Percentiles rank a stretch among this genome's conserved stretches.
Conservation (phyloP, 2,113 vertebrate genomes). For the Eidolon helvum region DNA sequence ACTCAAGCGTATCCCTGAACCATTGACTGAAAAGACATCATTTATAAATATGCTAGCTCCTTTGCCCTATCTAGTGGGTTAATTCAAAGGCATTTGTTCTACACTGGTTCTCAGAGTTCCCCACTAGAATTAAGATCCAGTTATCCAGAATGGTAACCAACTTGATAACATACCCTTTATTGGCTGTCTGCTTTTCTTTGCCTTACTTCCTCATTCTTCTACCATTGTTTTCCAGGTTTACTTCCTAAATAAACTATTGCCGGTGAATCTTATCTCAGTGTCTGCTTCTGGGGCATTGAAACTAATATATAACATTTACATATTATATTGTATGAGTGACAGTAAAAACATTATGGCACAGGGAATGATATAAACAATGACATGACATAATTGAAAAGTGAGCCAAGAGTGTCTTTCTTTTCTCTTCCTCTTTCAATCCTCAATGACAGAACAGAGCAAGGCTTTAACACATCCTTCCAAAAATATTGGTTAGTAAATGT, state of each 20-base stretch:
- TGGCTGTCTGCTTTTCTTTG: background rate
- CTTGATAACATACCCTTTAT: background rate
- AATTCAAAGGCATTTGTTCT: slow-evolving; percentile 5
- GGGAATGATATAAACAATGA: background rate
- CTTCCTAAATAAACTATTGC: background rate
- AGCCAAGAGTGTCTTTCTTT: background rate
- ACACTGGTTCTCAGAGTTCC: background rate
- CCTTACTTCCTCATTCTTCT: background rate
- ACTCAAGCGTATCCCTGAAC: background rate
- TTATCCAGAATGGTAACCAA: background rate
- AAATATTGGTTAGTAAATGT: background rate
- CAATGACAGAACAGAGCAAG: background rate
- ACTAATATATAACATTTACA: background rate
- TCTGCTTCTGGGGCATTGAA: background rate
- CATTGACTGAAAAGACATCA: background rate
- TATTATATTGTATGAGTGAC: background rate
- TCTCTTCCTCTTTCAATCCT: background rate
- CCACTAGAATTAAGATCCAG: background rate
- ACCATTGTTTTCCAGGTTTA: background rate
- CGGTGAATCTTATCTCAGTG: background rate
- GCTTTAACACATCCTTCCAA: background rate
- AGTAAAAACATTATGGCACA: background rate
- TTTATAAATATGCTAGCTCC: background rate
- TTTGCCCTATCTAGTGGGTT: background rate
- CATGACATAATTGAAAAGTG: background rate